Conservation (phyloP, 1,140 invertebrate genomes). For the Agrypnia vestita region DNA sequence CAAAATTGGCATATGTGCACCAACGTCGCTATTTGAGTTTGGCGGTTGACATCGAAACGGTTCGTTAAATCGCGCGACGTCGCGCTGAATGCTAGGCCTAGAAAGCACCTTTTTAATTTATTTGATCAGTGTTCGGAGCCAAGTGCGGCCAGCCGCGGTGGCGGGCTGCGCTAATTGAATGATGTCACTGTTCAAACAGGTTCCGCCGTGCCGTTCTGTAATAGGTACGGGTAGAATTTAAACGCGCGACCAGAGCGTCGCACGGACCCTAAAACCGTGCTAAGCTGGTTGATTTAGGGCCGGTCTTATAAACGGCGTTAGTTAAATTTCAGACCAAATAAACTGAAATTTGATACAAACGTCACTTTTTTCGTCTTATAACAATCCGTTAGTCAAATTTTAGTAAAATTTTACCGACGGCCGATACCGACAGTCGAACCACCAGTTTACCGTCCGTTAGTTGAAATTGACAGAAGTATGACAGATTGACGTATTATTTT, state of each 20-base stretch:
- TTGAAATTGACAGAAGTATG: too few species aligned
- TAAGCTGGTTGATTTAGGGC: too few species aligned
- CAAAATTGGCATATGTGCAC: neutral
- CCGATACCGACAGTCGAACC: too few species aligned
- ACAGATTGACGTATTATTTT: too few species aligned
- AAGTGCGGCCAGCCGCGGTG: neutral
- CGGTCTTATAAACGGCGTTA: too few species aligned
- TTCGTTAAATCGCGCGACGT: neutral
- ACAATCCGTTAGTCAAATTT: too few species aligned
- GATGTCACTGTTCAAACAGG: constrained; percentile 22
- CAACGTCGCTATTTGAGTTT: neutral
- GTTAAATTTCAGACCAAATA: too few species aligned
- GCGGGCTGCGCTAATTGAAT: constrained; percentile 9
- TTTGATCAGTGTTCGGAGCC: neutral
- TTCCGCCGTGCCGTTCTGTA: constrained; percentile 3
- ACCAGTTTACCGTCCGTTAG: too few species aligned
- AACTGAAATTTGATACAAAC: too few species aligned
- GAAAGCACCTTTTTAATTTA: neutral
- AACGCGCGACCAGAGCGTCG: neutral
- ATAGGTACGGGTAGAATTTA: neutral
- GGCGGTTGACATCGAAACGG: neutral
- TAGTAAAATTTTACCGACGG: too few species aligned
- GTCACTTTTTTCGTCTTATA: too few species aligned
- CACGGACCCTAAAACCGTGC: neutral
- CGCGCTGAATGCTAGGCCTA: too few species aligned